Evolutionary conservation across 1,140 invertebrate genomes (phyloP).

Genomic region (Helicoverpa armigera): DNA sequence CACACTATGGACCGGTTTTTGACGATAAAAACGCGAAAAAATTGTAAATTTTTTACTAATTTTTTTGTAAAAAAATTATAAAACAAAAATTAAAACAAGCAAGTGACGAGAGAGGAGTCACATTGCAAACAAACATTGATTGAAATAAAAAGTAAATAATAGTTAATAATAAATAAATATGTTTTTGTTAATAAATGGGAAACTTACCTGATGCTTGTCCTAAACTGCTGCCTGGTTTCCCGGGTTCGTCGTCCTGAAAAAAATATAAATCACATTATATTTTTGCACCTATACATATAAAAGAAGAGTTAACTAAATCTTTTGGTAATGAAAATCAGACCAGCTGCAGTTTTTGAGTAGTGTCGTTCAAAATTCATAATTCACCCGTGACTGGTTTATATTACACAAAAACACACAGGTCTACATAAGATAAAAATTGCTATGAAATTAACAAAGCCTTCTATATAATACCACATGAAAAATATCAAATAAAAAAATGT

Average conservation of each 20-base stretch:
- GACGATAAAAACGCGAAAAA: neutral
- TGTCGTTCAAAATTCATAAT: too few species aligned
- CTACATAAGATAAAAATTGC: too few species aligned
- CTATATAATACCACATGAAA: too few species aligned
- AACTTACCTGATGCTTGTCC: slow-evolving; percentile 78
- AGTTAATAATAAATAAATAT: slow-evolving; percentile 43
- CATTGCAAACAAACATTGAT: slow-evolving; percentile 84
- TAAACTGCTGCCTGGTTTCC: slow-evolving; percentile 78
- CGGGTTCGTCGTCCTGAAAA: slow-evolving; percentile 76
- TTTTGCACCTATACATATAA: neutral
- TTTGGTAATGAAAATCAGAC: too few species aligned
- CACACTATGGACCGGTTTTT: slow-evolving; percentile 55
- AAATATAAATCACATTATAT: slow-evolving; percentile 22
- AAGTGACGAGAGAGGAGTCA: slow-evolving; percentile 77
- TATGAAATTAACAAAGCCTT: too few species aligned
- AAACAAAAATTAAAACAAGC: slow-evolving; percentile 61
- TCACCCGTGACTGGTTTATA: too few species aligned
- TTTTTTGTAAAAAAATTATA: slow-evolving; percentile 47
- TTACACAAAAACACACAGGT: too few species aligned
- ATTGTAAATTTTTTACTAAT: slow-evolving; percentile 20
- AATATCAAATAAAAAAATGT: too few species aligned
- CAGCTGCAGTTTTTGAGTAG: too few species aligned
- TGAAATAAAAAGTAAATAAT: slow-evolving; percentile 56
- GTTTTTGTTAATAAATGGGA: neutral
- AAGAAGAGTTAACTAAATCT: too few species aligned